Evolutionary conservation across 1,140 invertebrate species (phyloP).

Genomic region (Eufriesea mexicana): DNA sequence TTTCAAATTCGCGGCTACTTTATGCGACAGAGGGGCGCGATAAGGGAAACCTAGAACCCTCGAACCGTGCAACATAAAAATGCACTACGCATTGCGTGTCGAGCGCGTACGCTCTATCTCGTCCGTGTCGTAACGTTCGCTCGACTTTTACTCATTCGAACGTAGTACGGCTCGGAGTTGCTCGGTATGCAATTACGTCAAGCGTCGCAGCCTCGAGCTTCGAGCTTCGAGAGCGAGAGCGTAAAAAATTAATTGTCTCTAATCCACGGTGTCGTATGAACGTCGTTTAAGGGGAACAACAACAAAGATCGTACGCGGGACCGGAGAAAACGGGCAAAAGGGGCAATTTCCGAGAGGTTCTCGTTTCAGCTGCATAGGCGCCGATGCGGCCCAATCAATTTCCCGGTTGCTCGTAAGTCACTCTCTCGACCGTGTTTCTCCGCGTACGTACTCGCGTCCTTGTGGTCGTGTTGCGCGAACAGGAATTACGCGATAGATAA

Average conservation of each 20-base stretch:
- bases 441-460: background rate
- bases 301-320: background rate
- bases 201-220: background rate
- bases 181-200: constrained; percentile 5
- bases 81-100: background rate
- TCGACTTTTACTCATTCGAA: background rate
- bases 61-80: background rate
- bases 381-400: constrained; percentile 43
- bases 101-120: background rate
- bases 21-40: background rate
- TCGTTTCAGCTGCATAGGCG: constrained; percentile 33
- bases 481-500: constrained; percentile 49
- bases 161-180: background rate
- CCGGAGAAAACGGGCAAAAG: background rate
- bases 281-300: constrained; percentile 16
- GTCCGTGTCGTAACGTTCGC: background rate
- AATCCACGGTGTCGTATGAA: constrained; percentile 1
- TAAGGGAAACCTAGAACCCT: background rate
- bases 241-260: constrained; percentile 37
- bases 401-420: constrained; percentile 43
- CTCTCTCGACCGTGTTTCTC: background rate
- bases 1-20: background rate
- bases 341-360: background rate
- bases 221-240: background rate
- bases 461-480: constrained; percentile 1